Percentiles rank a stretch among this genome's conserved stretches.
These are phyloP conservation scores for Arctocebus calabarensis DNA, from an alignment of 2,797 vertebrate genomes.

Conservation along the genomic window DNA sequence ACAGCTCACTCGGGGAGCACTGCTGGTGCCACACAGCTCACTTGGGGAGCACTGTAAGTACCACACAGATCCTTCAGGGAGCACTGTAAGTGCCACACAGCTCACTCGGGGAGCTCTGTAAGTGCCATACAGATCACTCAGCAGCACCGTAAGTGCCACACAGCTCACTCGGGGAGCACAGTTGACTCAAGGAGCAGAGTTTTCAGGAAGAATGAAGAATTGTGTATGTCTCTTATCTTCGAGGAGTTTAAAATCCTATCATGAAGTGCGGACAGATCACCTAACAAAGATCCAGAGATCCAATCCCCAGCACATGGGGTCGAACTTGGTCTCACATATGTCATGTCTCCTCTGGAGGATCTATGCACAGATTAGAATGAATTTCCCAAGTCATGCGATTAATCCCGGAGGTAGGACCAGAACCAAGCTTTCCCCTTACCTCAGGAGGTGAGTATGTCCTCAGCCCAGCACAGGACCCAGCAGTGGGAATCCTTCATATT, in stretches of 20 bases:
- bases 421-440: neutral
- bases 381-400: neutral
- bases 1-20: neutral
- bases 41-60: neutral
- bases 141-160: no score
- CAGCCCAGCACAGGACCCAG: neutral
- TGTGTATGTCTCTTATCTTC: neutral
- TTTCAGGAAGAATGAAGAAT: conserved; percentile 56
- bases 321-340: conserved; percentile 20
- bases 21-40: neutral
- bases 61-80: no score
- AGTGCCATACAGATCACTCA: no score
- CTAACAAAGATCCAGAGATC: neutral
- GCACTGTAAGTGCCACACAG: neutral
- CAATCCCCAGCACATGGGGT: neutral
- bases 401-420: neutral
- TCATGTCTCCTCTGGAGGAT: conserved; percentile 17
- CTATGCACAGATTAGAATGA: neutral
- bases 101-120: neutral
- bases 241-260: conserved; percentile 29
- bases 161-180: neutral
- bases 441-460: conserved; percentile 22
- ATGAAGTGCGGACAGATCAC: conserved; percentile 9
- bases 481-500: neutral
- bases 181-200: neutral